Evolutionary conservation across 2,113 vertebrate genomes (phyloP), one percentile per base, ranked within the genome.

Genomic region (Thomomys bottae): DNA sequence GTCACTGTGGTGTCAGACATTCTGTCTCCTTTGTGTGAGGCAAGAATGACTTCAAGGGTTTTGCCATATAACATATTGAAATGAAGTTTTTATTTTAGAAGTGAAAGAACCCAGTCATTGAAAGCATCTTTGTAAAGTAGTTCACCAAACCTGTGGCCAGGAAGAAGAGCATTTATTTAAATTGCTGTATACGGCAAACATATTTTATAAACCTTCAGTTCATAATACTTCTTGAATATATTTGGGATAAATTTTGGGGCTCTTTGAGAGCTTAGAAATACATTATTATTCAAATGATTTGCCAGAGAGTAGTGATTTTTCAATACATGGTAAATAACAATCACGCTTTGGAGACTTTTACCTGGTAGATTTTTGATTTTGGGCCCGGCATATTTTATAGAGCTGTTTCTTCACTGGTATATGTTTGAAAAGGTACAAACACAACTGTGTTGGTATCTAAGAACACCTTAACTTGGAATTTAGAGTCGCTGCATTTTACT

Each of bases 81-180:
- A 5, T 84, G 2, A n/a, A 28, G 42, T 64, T 57, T 87, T 72
- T 54, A 28, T 34, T 71, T 64, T 54, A 38, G 3, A 87, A 81
- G 23, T 7, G 20, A 30, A 71, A 30, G 8, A 45, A 34, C 15
- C 2, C 68, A 73, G 26, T 66, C 17, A 77, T 20, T 82, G 26
- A 70, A 91, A 40, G 7, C 24, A 84, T 84, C 18, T 68, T 70
- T 88, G 4, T 78, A 64, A 64, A 89, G 4, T 15, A 72, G 78
- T 83, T 80, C 18, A 77, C 17, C 59, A 91, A 75, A 63, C 92
- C 75, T 89, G 89, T 92, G n/a, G 2, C 18, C 3, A 83, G 57
- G 57, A 87, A 89, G 10, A 79, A n/a, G 72, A 82, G 36, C 2
- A 34, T 84, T 94, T 91, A 94, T 54, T 54, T 54, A 54, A 81